Evolutionary conservation across 2,113 vertebrate species (phyloP).

Genomic region (Brachypodius melanocephalos): DNA sequence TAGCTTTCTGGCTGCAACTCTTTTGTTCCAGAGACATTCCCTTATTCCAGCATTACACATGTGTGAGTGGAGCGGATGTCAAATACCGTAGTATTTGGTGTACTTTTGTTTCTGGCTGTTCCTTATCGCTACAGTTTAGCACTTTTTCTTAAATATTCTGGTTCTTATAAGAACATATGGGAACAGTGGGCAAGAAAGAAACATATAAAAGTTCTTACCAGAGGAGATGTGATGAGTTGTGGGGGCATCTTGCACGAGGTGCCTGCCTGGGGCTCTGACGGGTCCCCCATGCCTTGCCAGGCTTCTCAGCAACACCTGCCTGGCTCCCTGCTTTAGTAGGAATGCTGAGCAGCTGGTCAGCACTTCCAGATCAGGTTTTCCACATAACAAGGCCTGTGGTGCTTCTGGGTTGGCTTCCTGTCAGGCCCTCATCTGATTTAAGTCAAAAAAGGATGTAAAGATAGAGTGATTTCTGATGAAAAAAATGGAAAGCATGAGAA

Average conservation of each 20-base stretch:
- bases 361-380: background rate
- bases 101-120: background rate
- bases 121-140: background rate
- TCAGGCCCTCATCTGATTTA: background rate
- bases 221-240: background rate
- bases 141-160: background rate
- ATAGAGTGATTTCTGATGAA: background rate
- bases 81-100: background rate
- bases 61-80: background rate
- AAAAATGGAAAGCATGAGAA: background rate
- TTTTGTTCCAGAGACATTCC: background rate
- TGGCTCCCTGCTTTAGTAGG: background rate
- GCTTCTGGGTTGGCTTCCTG: background rate
- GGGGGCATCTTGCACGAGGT: background rate
- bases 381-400: background rate
- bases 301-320: background rate
- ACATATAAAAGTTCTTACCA: background rate
- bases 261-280: background rate
- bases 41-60: background rate
- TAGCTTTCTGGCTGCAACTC: background rate
- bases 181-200: background rate
- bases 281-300: background rate
- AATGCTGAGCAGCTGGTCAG: background rate
- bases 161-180: background rate
- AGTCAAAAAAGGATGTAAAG: background rate